These are phyloP conservation scores for Chelon auratus DNA, from an alignment of 2,797 vertebrate species.

Conservation along the genomic window DNA sequence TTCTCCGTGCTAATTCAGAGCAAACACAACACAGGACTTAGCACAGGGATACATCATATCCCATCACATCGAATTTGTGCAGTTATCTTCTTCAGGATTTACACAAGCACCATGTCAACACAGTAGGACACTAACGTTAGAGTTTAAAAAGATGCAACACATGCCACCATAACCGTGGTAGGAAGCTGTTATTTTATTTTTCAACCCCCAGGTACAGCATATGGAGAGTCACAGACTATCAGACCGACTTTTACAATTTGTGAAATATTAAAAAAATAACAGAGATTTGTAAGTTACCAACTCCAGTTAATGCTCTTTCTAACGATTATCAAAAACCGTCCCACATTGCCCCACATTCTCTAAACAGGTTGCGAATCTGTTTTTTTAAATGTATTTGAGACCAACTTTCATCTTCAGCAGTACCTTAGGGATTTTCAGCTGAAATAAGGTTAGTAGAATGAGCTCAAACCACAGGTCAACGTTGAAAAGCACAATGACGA, in stretches of 20 bases:
- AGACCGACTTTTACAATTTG: conserved; percentile 32
- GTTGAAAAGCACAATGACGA: neutral
- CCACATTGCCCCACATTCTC: neutral
- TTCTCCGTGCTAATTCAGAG: neutral
- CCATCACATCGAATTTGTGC: neutral
- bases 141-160: conserved; percentile 36
- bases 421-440: conserved; percentile 1
- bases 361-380: neutral
- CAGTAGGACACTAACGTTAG: conserved; percentile 30
- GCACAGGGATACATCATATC: neutral
- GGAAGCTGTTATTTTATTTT: conserved; percentile 34
- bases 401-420: neutral
- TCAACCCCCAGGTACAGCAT: conserved; percentile 30
- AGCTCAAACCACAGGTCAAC: neutral
- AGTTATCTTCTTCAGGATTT: conserved; percentile 24
- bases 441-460: conserved; percentile 6
- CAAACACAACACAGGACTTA: neutral
- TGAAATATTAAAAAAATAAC: conserved; percentile 31
- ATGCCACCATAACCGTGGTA: conserved; percentile 22
- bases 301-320: neutral
- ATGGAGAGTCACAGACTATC: conserved; percentile 19
- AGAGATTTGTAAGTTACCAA: neutral
- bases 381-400: neutral
- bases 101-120: conserved; percentile 28
- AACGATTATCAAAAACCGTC: neutral